Conservation (phyloP, 2,888 invertebrate species). For the Andrena praecox region DNA sequence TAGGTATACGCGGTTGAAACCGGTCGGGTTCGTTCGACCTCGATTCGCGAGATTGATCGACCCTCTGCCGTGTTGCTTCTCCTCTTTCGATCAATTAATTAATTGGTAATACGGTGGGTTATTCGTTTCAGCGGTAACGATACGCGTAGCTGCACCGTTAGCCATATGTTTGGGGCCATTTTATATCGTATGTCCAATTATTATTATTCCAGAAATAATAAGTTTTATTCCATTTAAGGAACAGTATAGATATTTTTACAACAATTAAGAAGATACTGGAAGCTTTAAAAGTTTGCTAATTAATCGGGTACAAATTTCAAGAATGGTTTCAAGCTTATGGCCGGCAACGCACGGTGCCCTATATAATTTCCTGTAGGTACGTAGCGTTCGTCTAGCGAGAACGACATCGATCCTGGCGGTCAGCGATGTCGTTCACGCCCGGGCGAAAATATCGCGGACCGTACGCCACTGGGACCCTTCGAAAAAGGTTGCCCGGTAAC, state of each 20-base stretch:
- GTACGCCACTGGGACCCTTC: conserved; percentile 78
- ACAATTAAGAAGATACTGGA: too few relatives aligned
- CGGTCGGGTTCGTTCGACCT: conserved; percentile 25
- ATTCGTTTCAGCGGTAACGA: background rate
- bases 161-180: background rate
- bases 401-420: background rate
- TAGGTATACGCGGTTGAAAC: conserved; percentile 32
- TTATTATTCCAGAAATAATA: too few relatives aligned
- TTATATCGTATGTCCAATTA: too few relatives aligned
- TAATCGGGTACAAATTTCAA: too few relatives aligned
- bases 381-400: background rate
- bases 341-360: background rate
- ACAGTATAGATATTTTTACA: too few relatives aligned
- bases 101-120: conserved; percentile 5
- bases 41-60: conserved; percentile 43
- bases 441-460: conserved; percentile 38
- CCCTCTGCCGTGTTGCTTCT: conserved; percentile 39
- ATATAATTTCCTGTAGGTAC: conserved; percentile 4
- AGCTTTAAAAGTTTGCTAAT: too few relatives aligned
- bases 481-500: conserved; percentile 74
- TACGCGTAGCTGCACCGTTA: background rate
- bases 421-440: conserved; percentile 23
- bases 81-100: conserved; percentile 34
- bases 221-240: too few relatives aligned
- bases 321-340: background rate